Evolutionary conservation across 2,797 vertebrate species (phyloP).

Genomic region (Novumbra hubbsi): DNA sequence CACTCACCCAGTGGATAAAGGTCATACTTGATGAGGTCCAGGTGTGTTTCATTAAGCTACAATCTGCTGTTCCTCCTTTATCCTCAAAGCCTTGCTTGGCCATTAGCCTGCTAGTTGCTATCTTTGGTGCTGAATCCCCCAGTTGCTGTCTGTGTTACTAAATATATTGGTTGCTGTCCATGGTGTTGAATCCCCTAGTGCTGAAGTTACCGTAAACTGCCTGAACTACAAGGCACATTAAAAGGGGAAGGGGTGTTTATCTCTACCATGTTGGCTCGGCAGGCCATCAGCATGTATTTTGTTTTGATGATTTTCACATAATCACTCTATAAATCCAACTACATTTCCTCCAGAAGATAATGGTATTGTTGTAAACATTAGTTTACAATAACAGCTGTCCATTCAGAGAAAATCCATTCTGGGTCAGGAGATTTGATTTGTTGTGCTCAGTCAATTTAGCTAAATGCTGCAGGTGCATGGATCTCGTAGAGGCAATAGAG

Average conservation of each 20-base stretch:
- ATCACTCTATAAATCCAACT: background rate
- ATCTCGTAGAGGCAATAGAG: background rate
- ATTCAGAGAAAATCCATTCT: background rate
- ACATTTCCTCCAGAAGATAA: background rate
- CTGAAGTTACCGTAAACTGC: background rate
- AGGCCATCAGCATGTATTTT: background rate
- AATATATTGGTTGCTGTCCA: conserved; percentile 15
- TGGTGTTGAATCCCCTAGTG: conserved; percentile 7
- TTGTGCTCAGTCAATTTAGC: conserved; percentile 4
- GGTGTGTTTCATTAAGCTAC: conserved; percentile 57
- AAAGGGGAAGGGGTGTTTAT: background rate
- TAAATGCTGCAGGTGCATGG: background rate
- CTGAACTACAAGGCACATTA: background rate
- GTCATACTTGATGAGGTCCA: conserved; percentile 45
- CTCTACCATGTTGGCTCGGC: background rate
- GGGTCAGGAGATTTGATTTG: background rate
- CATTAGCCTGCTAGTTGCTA: conserved; percentile 12
- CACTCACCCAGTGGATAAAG: conserved; percentile 12
- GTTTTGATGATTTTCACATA: background rate
- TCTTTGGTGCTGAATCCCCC: conserved; percentile 16
- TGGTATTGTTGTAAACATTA: background rate
- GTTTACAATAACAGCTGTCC: background rate
- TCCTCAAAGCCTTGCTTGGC: conserved; percentile 2
- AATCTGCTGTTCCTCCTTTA: background rate
- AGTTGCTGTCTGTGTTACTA: conserved; percentile 15